Percentiles rank a stretch among this genome's conserved stretches.
These are phyloP conservation scores for Vidua chalybeata DNA, from an alignment of 2,113 vertebrate genomes.

Conservation along the genomic window DNA sequence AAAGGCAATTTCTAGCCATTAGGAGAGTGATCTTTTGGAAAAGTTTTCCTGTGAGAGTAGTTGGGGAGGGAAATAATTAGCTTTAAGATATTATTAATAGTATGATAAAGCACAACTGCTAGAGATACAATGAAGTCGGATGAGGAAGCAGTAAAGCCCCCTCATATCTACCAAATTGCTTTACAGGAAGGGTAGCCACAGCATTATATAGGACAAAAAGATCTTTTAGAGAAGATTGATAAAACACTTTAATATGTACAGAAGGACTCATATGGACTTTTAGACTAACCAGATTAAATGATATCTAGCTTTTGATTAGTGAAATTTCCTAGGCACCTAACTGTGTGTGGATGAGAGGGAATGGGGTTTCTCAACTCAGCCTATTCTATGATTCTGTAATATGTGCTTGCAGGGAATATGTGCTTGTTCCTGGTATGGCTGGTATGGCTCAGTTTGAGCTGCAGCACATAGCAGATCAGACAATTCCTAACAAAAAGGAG, in stretches of 20 bases:
- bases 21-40: not conserved
- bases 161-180: not conserved
- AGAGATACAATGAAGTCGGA: not conserved
- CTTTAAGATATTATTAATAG: conserved; percentile 14
- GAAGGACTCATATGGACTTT: not conserved
- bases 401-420: not conserved
- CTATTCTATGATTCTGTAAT: not conserved
- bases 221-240: not conserved
- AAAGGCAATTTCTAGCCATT: conserved; percentile 29
- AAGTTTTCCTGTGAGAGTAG: not conserved
- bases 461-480: not conserved
- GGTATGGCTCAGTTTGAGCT: not conserved
- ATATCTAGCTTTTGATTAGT: not conserved
- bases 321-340: not conserved
- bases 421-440: not conserved
- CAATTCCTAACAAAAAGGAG: not conserved
- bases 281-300: not conserved
- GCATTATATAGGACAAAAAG: not conserved
- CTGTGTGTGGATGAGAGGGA: not conserved
- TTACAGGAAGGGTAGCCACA: not conserved
- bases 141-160: not conserved
- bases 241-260: not conserved
- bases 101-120: not conserved
- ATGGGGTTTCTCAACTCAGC: not conserved
- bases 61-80: not conserved